Base-by-base conservation (phyloP, 2,797 vertebrate genomes). In the Nyctalus aviator region DNA sequence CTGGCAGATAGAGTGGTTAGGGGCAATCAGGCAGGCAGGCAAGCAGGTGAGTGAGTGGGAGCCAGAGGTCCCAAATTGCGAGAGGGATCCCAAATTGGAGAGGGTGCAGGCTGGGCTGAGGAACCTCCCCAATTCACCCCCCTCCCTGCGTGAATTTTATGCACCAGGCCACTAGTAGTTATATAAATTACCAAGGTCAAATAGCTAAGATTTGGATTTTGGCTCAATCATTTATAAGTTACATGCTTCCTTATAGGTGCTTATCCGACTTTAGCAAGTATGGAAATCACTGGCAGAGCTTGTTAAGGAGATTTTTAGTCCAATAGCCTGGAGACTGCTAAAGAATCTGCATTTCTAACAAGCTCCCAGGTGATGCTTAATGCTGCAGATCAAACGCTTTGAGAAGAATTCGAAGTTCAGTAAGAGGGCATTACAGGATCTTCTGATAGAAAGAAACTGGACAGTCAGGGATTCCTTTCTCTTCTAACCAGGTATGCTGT, bases 281-380 rank as follows among this genome's bases (percentile, higher is more conserved):
- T 20, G 20, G 14, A 30, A n/a, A 32, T n/a, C 12, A 23, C 30
- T 2, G 1, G 41, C 59, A 84, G 48, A 95, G 6, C 18, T 91
- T 76, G 11, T 73, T 69, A 50, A 69, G 79, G 35, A 37, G 20
- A 44, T 75, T 59, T 62, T 41, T 76, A 46, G 41, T 53, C 62
- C 62, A 77, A 5, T 8, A 46, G 30, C 25, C 48, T 87, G 50
- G 32, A 5, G 64, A 35, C 4, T 5, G 25, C 55, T 91, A 18
- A 77, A 37, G 14, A 94, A 78, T 48, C 32, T 89, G 30, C 53
- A 68, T 95, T 86, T 86, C 48, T 44, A 88, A 62, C 10, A 68
- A 75, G 44, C 32, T 82, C 37, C 41, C 44, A 41, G 64, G 44
- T 73, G 17, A 78, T 30, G 13, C 37, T 41, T 73, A 15, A 30